Conservation (phyloP, 2,113 vertebrate genomes). For the Gasterosteus nipponicus region DNA sequence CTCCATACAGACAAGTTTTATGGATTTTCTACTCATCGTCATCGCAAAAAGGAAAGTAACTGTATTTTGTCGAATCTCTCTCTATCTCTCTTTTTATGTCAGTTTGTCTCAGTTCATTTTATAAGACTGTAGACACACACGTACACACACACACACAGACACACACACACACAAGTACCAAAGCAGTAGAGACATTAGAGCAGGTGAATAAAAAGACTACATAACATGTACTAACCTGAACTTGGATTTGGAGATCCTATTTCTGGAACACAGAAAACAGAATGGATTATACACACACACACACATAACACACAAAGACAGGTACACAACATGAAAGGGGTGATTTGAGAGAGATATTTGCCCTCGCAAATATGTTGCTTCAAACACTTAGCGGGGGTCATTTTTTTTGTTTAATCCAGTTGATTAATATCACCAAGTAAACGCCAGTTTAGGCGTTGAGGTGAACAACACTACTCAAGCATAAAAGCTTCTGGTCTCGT, state of each 20-base stretch:
- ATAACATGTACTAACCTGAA: constrained; percentile 93
- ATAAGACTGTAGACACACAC: background rate
- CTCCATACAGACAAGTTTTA: background rate
- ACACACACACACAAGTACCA: constrained; percentile 30
- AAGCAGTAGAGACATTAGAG: constrained; percentile 44
- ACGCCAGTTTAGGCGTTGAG: background rate
- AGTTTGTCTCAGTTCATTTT: constrained; percentile 14
- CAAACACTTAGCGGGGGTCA: constrained; percentile 9
- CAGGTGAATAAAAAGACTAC: constrained; percentile 56
- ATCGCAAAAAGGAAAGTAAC: background rate
- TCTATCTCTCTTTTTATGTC: background rate
- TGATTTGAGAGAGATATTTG: constrained; percentile 57
- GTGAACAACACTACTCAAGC: background rate
- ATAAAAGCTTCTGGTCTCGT: background rate
- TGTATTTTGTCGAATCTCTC: background rate
- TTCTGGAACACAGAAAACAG: constrained; percentile 94
- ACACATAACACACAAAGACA: constrained; percentile 68
- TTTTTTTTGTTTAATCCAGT: background rate
- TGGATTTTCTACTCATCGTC: background rate
- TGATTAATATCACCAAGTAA: background rate
- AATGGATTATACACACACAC: constrained; percentile 85
- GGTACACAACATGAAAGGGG: constrained; percentile 61
- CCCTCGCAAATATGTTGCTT: constrained; percentile 24
- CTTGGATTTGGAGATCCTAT: constrained; percentile 99
- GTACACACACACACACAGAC: background rate